phyloP scores from a whole-genome alignment of 2,113 vertebrate genomes.

The Microtus ochrogaster region DNA sequence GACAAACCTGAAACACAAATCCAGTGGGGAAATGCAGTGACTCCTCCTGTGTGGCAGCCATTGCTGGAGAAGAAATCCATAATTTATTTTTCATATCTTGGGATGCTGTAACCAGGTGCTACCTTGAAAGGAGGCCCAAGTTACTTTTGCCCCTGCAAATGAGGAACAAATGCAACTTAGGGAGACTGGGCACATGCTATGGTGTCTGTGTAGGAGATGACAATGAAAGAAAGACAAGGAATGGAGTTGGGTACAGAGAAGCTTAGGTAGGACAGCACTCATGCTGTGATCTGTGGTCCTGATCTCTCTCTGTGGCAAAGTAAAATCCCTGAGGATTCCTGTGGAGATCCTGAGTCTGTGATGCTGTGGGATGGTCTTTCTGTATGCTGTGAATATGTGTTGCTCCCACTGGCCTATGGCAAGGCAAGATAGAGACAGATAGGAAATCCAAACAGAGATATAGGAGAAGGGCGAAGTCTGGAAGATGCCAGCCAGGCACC shows the following conservation, averaged over 20 bases:
- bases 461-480: too few species aligned
- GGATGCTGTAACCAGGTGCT: background rate
- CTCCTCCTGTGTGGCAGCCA: background rate
- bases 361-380: background rate
- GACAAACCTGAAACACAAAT: background rate
- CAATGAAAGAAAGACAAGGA: background rate
- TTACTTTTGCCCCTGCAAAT: background rate
- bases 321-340: background rate
- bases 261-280: background rate
- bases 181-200: background rate
- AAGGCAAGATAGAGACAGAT: too few species aligned
- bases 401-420: too few species aligned
- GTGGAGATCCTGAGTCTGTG: background rate
- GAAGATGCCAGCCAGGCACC: too few species aligned
- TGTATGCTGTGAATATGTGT: too few species aligned
- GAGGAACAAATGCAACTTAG: background rate
- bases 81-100: background rate
- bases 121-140: background rate
- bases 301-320: background rate
- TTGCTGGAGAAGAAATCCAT: background rate
- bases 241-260: background rate
- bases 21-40: background rate
- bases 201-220: background rate
- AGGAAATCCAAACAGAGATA: too few species aligned
- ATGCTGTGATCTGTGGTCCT: background rate